Evolutionary conservation across 2,797 vertebrate genomes (phyloP).

Genomic region (Enteromius mattozi): DNA sequence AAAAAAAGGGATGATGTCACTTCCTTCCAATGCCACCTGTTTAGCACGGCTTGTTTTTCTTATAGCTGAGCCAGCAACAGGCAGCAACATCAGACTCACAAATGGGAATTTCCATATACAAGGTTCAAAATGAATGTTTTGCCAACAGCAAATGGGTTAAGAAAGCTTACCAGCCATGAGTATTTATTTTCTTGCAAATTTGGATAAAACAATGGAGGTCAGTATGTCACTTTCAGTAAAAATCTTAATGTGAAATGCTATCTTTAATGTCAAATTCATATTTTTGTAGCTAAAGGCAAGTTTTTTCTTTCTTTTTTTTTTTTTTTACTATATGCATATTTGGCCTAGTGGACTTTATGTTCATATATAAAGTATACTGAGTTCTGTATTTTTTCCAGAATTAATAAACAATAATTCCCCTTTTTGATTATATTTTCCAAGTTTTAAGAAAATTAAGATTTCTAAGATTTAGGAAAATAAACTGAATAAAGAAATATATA

Average conservation of each 20-base stretch:
- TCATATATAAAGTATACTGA: neutral
- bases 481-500: neutral
- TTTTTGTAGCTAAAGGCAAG: neutral
- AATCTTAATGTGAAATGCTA: neutral
- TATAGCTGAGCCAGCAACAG: conserved; percentile 58
- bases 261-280: neutral
- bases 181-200: conserved; percentile 1
- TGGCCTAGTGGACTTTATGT: neutral
- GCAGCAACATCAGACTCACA: neutral
- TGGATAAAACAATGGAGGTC: neutral
- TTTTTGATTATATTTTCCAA: neutral
- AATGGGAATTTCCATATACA: neutral
- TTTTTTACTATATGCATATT: neutral
- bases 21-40: neutral
- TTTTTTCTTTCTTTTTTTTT: neutral
- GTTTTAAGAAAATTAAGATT: no score
- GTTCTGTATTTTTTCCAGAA: neutral
- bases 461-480: neutral
- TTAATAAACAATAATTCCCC: neutral
- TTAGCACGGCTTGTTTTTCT: conserved; percentile 58
- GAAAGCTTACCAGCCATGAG: neutral
- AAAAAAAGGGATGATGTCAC: conserved; percentile 69
- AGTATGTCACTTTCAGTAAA: neutral
- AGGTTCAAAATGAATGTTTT: neutral
- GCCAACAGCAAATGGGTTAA: neutral